Base-by-base conservation (phyloP, 2,113 vertebrate species). In the Melanotaenia duboulayi region DNA sequence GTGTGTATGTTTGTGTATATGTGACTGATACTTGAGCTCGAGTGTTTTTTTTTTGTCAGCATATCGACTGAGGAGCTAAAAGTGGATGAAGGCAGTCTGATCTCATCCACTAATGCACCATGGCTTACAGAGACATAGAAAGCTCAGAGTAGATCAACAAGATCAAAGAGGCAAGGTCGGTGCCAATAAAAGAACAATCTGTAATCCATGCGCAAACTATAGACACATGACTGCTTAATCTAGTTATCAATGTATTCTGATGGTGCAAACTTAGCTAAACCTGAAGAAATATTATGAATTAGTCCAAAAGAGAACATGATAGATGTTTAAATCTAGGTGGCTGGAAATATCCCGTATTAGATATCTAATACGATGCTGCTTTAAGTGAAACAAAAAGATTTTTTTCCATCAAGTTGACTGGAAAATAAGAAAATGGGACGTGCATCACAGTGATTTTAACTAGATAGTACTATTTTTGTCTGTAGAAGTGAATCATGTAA, bases 61-160 rank as follows among this genome's bases (percentile, higher is more conserved):
- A 24, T 81, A 83, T 81, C 1, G 86, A 83, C 71, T 39, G 69
- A 52, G 54, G 24, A 73, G 80, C 71, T 63, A 25, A 80, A 76
- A 72, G 78, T 61, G 58, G 81, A 84, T 73, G 68, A 63, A 76
- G 66, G 50, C 51, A 13, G 32, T 23, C 48, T 44, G 63, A 71
- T 68, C 68, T 79, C 66, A 63, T 63, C 76, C 80, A 44, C 54
- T 78, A 60, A 76, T 78, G 44, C 64, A 66, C 52, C 40, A 50
- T 17, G 0, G 64, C 80, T 78, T 71, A 84, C 49, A 35, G 65
- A 60, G 64, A 57, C 69, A 73, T 64, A 2, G 80, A 72, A 82
- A 48, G 60, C 75, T 44, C 69, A 20, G 66, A 80, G 49, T 44
- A 28, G 71, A 75, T 84, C 80, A 76, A 59, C 61, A 54, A 59